phyloP scores from a whole-genome alignment of 2,888 invertebrate species.

The Prostheceraeus crozeri region DNA sequence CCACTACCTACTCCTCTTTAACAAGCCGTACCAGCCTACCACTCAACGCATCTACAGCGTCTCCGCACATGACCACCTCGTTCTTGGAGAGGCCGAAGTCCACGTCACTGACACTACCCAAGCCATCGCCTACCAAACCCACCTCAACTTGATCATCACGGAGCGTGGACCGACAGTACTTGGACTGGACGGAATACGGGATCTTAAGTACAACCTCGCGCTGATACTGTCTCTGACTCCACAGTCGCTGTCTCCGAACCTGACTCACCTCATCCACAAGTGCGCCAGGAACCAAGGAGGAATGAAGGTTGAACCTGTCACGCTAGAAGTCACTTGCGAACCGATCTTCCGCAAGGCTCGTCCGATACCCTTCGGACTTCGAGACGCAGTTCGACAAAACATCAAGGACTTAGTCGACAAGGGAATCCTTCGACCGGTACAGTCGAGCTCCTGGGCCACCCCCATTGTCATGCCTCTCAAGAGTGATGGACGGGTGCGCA shows the following conservation, averaged over 20 bases:
- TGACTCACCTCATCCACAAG: slow-evolving; percentile 12
- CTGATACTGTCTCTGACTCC: no score
- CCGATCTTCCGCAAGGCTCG: background rate
- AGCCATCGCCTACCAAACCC: no score
- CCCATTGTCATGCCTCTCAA: slow-evolving; percentile 19
- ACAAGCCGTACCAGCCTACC: no score
- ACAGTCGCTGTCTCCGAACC: no score
- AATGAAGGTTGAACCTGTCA: slow-evolving; percentile 4
- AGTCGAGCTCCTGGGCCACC: slow-evolving; percentile 4
- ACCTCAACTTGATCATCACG: no score
- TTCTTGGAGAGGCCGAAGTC: no score
- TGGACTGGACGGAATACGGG: background rate
- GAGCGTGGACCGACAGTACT: slow-evolving; percentile 20
- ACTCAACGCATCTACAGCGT: no score
- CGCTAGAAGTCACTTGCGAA: slow-evolving; percentile 2
- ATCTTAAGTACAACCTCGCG: no score
- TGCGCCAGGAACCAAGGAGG: background rate
- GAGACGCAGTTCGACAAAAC: slow-evolving; percentile 7
- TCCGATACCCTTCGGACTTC: slow-evolving; percentile 5
- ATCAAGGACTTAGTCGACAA: background rate
- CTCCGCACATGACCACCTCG: no score
- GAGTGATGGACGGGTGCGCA: background rate
- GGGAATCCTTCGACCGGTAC: background rate
- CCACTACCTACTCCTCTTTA: no score
- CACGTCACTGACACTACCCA: no score